Evolutionary conservation across 2,113 vertebrate genomes (phyloP), one percentile per base, ranked within the genome.

Genomic region (Proteles cristata): DNA sequence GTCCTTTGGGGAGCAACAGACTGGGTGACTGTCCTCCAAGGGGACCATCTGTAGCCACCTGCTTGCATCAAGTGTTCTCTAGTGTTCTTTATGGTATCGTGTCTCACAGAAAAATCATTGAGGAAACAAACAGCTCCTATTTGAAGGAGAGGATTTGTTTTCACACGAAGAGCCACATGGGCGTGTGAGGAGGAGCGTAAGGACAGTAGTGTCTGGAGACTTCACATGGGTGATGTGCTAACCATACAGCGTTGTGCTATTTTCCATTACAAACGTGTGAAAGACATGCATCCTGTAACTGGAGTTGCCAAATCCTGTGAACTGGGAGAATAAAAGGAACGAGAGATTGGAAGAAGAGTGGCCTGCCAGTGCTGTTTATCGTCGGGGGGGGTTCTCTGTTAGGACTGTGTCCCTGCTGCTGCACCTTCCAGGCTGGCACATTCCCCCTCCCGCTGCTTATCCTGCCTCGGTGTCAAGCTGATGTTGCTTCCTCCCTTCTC

Each of bases 361-460:
- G 23, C 7, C 15, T 10, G 0, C 35, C 73, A 2, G 1, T 1
- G 10, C 55, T 48, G 4, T 43, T 55, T 50, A 5, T n/a, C 28
- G 53, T 8, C 33, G 21, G 1, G 28, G 1, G 28, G 43, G 16
- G 35, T 63, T 63, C 35, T 69, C 1, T 9, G 1, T 4, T 11
- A 5, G 7, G 25, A 31, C 53, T 11, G 5, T 87, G 55, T 12
- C 66, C 55, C 31, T 92, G 33, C 19, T 23, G 68, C 39, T 50
- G 0, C 28, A 50, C 35, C 43, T 86, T 74, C 25, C 1, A 1
- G 39, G 3, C 74, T 86, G 55, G 33, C 12, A 39, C 2, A 23
- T n/a, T 82, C 65, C 35, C 19, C 43, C 50, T 39, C 17, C 25
- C 1, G 21, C n/a, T 68, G 90, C 33, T 92, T 23, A 45, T 28